Conservation (phyloP, 2,797 vertebrate genomes). For the Perdix hodgsoniae region DNA sequence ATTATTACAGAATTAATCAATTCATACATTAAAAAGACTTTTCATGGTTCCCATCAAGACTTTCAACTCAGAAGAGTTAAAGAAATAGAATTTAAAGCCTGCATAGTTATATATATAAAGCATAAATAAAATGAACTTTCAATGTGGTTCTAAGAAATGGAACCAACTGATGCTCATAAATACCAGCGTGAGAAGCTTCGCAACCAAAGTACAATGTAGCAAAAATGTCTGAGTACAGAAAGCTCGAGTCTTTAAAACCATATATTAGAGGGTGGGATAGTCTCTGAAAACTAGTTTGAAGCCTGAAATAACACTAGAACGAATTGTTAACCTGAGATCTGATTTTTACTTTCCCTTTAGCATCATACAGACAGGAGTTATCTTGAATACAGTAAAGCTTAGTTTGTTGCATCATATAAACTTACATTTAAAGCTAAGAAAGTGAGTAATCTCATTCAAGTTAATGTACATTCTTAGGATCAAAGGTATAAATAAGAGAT, state of each 20-base stretch:
- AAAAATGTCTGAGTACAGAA: constrained; percentile 41
- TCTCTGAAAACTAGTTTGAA: neutral
- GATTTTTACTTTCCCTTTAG: neutral
- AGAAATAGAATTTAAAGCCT: constrained; percentile 36
- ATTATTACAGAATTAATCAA: constrained; percentile 37
- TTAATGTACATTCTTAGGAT: neutral
- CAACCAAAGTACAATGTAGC: neutral
- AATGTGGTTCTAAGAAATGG: constrained; percentile 53
- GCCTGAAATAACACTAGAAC: neutral
- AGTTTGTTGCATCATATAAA: neutral
- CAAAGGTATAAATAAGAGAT: neutral
- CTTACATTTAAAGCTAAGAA: neutral
- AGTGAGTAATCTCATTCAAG: neutral
- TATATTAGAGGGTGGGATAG: neutral
- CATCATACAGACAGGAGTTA: neutral
- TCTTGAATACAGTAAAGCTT: neutral
- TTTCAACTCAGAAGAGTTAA: constrained; percentile 26
- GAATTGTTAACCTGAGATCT: neutral
- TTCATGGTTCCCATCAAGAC: neutral
- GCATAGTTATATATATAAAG: constrained; percentile 28
- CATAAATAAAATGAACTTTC: constrained; percentile 53
- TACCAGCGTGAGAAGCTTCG: constrained; percentile 17
- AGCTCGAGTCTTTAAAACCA: constrained; percentile 2
- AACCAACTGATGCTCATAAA: constrained; percentile 30
- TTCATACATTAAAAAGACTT: constrained; percentile 25